These are phyloP conservation scores for Clarias gariepinus DNA, from an alignment of 2,113 vertebrate species.

Conservation along the genomic window DNA sequence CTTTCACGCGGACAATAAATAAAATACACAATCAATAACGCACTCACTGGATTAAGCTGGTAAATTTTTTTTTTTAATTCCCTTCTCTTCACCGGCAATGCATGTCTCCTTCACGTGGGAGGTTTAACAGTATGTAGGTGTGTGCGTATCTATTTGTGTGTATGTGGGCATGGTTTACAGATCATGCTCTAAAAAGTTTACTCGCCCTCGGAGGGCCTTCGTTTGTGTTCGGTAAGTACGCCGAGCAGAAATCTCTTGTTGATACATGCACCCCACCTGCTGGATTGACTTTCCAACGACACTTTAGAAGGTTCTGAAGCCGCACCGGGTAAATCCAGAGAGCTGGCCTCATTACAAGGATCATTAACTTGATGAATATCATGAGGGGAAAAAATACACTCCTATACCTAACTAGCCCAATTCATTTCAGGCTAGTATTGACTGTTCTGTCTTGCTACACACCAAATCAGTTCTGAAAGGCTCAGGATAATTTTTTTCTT, in stretches of 20 bases:
- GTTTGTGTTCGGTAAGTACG: slow-evolving; percentile 27
- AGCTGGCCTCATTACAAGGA: slow-evolving; percentile 46
- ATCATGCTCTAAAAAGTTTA: neutral
- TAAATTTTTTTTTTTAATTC: neutral
- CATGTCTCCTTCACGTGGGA: neutral
- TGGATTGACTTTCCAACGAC: slow-evolving; percentile 37
- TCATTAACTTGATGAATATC: slow-evolving; percentile 51
- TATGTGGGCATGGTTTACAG: neutral
- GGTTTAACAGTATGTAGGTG: neutral
- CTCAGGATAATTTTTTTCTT: slow-evolving; percentile 3
- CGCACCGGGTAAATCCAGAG: neutral
- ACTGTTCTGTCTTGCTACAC: slow-evolving; percentile 30
- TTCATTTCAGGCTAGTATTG: slow-evolving; percentile 35
- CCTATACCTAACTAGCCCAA: slow-evolving; percentile 36
- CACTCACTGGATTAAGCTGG: slow-evolving; percentile 45
- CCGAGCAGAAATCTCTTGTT: neutral
- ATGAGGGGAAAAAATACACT: slow-evolving; percentile 13
- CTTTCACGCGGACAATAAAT: slow-evolving; percentile 37
- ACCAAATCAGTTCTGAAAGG: slow-evolving; percentile 21
- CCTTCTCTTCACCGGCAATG: neutral
- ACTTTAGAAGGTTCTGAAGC: slow-evolving; percentile 13
- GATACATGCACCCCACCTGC: slow-evolving; percentile 53
- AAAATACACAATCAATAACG: slow-evolving; percentile 49
- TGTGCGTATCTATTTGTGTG: slow-evolving; percentile 17
- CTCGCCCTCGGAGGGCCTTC: slow-evolving; percentile 35